phyloP scores from a whole-genome alignment of 2,888 invertebrate genomes.

The Yponomeuta plumbellus region DNA sequence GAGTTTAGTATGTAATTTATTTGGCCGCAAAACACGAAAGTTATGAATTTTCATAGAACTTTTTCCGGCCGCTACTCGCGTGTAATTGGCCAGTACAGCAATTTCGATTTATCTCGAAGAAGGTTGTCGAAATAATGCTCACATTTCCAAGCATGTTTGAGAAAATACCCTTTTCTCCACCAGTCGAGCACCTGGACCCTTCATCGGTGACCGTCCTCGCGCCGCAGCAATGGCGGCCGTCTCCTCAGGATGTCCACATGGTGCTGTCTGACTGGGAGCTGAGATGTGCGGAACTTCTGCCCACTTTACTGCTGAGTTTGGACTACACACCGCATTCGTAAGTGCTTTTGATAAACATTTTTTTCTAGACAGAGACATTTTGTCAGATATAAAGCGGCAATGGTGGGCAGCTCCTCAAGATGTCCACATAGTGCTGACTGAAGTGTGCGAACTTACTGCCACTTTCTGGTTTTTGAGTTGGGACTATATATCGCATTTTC shows the following conservation, averaged over 20 bases:
- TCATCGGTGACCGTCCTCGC: conserved; percentile 34
- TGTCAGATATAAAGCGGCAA: too few species aligned
- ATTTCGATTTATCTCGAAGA: too few species aligned
- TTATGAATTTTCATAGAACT: too few species aligned
- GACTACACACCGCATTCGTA: conserved; percentile 58
- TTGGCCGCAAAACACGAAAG: too few species aligned
- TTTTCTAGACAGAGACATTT: too few species aligned
- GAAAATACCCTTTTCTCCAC: background rate
- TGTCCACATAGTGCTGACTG: conserved; percentile 34
- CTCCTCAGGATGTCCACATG: conserved; percentile 34
- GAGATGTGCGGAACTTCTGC: conserved; percentile 43
- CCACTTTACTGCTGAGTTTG: conserved; percentile 42
- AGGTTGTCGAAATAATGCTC: too few species aligned
- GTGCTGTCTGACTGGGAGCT: conserved; percentile 49
- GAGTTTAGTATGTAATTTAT: too few species aligned
- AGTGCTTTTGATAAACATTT: conserved; percentile 25
- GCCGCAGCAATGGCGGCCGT: conserved; percentile 51
- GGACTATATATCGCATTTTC: conserved; percentile 58
- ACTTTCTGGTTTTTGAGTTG: conserved; percentile 45
- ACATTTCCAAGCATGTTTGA: too few species aligned
- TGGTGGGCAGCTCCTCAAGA: conserved; percentile 54
- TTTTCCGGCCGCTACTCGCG: too few species aligned
- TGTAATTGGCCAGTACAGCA: too few species aligned
- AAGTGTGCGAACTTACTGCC: conserved; percentile 42
- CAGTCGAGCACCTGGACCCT: conserved; percentile 41